These are phyloP conservation scores for Megalonaias nervosa DNA, from an alignment of 1,140 invertebrate genomes.

Conservation along the genomic window DNA sequence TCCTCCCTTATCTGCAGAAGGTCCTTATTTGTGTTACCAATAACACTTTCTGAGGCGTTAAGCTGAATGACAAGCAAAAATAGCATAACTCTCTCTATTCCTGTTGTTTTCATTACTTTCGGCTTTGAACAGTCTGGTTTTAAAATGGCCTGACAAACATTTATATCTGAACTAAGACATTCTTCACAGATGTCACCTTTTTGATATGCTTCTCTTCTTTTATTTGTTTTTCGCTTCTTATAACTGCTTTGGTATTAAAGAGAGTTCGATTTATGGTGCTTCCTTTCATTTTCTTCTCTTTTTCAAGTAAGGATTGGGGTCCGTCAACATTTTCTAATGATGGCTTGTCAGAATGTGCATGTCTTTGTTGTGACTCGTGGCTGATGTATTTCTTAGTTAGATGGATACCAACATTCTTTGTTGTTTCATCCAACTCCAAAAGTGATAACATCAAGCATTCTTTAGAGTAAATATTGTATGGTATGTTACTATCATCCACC, in stretches of 20 bases:
- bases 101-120: slow-evolving; percentile 17
- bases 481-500: background rate
- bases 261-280: slow-evolving; percentile 19
- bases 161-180: slow-evolving; percentile 26
- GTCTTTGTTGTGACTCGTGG: background rate
- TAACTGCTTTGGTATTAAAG: slow-evolving; percentile 4
- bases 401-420: slow-evolving; percentile 16
- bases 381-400: slow-evolving; percentile 13
- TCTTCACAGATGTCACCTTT: slow-evolving; percentile 16
- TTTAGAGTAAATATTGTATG: slow-evolving; percentile 18
- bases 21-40: background rate
- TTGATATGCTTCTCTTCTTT: background rate
- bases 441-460: background rate
- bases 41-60: background rate
- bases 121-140: slow-evolving; percentile 36
- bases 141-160: slow-evolving; percentile 31
- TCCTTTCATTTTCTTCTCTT: slow-evolving; percentile 22
- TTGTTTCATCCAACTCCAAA: slow-evolving; percentile 8
- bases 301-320: slow-evolving; percentile 11
- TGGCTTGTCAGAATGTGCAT: slow-evolving; percentile 4
- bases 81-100: slow-evolving; percentile 15
- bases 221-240: slow-evolving; percentile 18
- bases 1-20: background rate
- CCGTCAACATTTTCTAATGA: slow-evolving; percentile 13
- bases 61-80: background rate